Evolutionary conservation across 1,140 invertebrate genomes (phyloP).

Genomic region (Drosophila micromelanica): DNA sequence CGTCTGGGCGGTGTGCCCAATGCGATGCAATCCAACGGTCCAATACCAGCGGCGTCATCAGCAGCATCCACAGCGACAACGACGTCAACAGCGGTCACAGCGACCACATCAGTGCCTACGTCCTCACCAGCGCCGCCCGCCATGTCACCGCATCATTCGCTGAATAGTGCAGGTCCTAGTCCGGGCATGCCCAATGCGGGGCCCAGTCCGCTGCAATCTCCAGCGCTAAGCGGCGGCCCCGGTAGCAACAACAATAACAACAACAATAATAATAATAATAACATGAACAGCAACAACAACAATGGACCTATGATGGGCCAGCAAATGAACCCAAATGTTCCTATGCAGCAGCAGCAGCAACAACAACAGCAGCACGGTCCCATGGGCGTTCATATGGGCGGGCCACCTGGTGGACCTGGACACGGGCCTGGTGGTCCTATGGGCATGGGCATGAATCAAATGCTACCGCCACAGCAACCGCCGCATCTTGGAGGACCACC

Average conservation of each 20-base stretch:
- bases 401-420: slow-evolving; percentile 59
- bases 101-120: slow-evolving; percentile 81
- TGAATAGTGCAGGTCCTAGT: slow-evolving; percentile 76
- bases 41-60: slow-evolving; percentile 53
- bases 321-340: slow-evolving; percentile 81
- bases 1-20: slow-evolving; percentile 70
- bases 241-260: slow-evolving; percentile 77
- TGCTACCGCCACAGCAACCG: slow-evolving; percentile 78
- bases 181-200: slow-evolving; percentile 71
- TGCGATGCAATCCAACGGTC: slow-evolving; percentile 74
- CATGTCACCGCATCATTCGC: slow-evolving; percentile 78
- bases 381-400: slow-evolving; percentile 62
- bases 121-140: slow-evolving; percentile 81
- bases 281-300: slow-evolving; percentile 76
- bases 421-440: slow-evolving; percentile 48
- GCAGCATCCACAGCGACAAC: slow-evolving; percentile 49
- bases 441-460: slow-evolving; percentile 80
- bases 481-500: slow-evolving; percentile 68
- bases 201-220: slow-evolving; percentile 77
- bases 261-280: slow-evolving; percentile 67
- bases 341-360: slow-evolving; percentile 54
- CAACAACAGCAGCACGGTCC: slow-evolving; percentile 42
- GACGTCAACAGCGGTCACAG: slow-evolving; percentile 47
- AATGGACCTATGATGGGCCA: slow-evolving; percentile 78
- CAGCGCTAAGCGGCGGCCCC: slow-evolving; percentile 49